Evolutionary conservation across 2,797 vertebrate genomes (phyloP).

Genomic region (Sebastes elongatus): DNA sequence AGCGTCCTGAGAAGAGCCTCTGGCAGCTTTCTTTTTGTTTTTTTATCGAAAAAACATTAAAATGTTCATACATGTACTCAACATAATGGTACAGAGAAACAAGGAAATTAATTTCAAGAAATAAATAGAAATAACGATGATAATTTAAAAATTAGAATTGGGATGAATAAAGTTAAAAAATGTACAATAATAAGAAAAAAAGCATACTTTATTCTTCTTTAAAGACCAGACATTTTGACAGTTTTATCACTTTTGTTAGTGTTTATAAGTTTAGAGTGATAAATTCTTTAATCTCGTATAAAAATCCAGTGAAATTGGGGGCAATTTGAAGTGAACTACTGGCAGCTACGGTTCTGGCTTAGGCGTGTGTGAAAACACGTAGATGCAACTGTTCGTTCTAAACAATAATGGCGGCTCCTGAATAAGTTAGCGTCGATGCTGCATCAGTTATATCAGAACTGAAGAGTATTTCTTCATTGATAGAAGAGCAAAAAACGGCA

Average conservation of each 20-base stretch:
- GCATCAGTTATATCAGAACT: too few species aligned
- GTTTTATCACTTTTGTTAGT: not conserved
- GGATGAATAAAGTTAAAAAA: not conserved
- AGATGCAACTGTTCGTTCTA: too few species aligned
- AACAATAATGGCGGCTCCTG: too few species aligned
- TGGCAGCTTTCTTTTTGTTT: too few species aligned
- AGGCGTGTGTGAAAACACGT: too few species aligned
- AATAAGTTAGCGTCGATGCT: too few species aligned
- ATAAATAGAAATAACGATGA: not conserved
- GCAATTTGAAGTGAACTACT: not conserved
- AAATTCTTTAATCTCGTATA: not conserved
- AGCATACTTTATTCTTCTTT: not conserved
- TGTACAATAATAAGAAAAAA: not conserved
- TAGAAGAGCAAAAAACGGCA: too few species aligned
- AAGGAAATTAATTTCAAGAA: fast-evolving
- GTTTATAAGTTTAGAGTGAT: not conserved
- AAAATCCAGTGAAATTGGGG: not conserved
- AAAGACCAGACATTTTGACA: not conserved
- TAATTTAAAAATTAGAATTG: not conserved
- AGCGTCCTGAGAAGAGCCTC: too few species aligned
- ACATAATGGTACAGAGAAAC: not conserved
- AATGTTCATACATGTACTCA: not conserved
- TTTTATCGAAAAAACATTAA: not conserved
- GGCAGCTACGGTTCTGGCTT: too few species aligned
- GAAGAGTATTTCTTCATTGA: too few species aligned